Base-by-base conservation (phyloP, 2,113 vertebrate genomes). In the Pomatorhinus ruficollis region DNA sequence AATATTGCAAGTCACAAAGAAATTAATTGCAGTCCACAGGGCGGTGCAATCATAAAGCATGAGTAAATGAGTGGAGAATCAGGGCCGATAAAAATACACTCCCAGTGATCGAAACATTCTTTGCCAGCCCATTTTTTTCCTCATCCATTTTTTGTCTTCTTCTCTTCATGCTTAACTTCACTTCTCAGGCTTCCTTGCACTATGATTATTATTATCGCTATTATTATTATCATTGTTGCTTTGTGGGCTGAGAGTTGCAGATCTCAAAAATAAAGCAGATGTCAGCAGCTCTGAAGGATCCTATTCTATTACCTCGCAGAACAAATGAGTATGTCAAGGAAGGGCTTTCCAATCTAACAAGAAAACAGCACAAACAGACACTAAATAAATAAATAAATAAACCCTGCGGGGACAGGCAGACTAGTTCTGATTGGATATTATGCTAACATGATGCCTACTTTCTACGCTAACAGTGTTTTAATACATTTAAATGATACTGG, bases 301-400 rank as follows among this genome's bases (percentile, higher is more conserved):
- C 93, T 97, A 84, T 97, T 98, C 97, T 97, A 93, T 97, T 98
- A 97, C 97, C 95, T 83, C 79, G 96, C 92, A 98, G 96, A 98
- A 98, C 97, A 98, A 98, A 98, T 97, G 97, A 98, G 97, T 96
- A 97, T 98, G 97, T 98, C 98, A 98, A 91, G 94, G 95, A 97
- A 97, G 87, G 72, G 45, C 97, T 98, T 95, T 92, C 95, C 96
- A 96, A 94, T 96, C 92, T 97, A 97, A 97, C 97, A 97, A 97
- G 97, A 96, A 98, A 97, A 97, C 97, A 96, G 97, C 97, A 96
- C 94, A 97, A 97, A 96, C 96, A 98, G 95, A 96, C 97, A 97
- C 95, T 50, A 97, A 98, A 98, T 97, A 97, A 97, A 98, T 97
- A 97, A 97, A 98, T 95, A 97, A 98, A 97, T 28, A 96, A 98